These are phyloP conservation scores for Harpagoxenus sublaevis DNA, from an alignment of 2,888 invertebrate species.

Conservation along the genomic window DNA sequence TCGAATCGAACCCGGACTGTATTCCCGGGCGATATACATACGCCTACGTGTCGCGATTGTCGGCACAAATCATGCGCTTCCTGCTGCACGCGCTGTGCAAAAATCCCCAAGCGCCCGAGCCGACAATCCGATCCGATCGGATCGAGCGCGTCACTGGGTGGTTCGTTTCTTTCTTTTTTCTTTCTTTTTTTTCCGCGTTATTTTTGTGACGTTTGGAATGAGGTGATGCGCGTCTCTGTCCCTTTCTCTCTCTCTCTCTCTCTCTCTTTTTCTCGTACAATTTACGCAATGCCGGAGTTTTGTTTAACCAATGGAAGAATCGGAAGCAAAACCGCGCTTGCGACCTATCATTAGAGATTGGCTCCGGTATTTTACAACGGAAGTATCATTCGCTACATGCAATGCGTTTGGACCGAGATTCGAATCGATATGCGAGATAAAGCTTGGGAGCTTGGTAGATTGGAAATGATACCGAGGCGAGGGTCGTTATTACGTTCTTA, in stretches of 20 bases:
- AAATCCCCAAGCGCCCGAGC: constrained; percentile 25
- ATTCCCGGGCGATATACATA: constrained; percentile 53
- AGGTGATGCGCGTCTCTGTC: background rate
- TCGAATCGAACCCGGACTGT: constrained; percentile 55
- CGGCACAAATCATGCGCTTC: constrained; percentile 55
- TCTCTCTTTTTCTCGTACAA: background rate
- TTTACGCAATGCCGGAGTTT: constrained; percentile 4
- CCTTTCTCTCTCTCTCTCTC: background rate
- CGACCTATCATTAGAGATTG: constrained; percentile 40
- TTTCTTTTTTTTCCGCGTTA: background rate
- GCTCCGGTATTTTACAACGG: constrained; percentile 23
- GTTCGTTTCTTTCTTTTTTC: background rate
- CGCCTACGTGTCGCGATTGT: constrained; percentile 57
- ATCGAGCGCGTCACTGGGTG: constrained; percentile 15
- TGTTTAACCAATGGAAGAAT: background rate
- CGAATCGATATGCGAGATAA: constrained; percentile 26
- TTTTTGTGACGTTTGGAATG: background rate
- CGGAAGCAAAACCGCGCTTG: constrained; percentile 9
- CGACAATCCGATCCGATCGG: constrained; percentile 37
- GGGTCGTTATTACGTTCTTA: constrained; percentile 22
- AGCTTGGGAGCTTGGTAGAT: constrained; percentile 30
- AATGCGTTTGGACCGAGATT: constrained; percentile 9
- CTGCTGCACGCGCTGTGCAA: constrained; percentile 45
- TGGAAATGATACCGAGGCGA: constrained; percentile 27
- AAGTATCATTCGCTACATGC: constrained; percentile 40